These are phyloP conservation scores for Anthopleura sola DNA, from an alignment of 64 coral and sea anemone species.

Conservation along the genomic window DNA sequence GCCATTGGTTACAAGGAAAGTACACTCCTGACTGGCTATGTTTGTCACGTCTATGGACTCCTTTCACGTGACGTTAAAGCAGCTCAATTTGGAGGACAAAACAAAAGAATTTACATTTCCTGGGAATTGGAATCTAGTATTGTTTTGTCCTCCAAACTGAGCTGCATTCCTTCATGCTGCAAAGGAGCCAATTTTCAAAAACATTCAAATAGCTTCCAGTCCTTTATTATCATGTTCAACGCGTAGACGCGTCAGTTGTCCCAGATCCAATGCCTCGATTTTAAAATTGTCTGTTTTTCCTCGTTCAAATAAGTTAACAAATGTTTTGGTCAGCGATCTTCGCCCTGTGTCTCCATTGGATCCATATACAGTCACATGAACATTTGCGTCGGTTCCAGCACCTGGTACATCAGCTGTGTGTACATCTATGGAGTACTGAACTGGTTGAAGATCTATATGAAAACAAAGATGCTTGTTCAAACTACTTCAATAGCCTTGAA, in stretches of 20 bases:
- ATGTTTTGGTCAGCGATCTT: conserved; percentile 80
- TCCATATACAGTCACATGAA: conserved; percentile 82
- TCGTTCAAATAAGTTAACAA: conserved; percentile 89
- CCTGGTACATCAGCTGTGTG: conserved; percentile 77
- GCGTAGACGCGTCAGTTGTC: conserved; percentile 72
- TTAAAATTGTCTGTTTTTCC: conserved; percentile 82
- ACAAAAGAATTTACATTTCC: no score
- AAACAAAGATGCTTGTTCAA: no score
- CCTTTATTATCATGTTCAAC: conserved; percentile 99
- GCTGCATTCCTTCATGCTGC: no score
- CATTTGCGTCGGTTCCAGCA: conserved; percentile 97
- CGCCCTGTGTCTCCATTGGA: conserved; percentile 92
- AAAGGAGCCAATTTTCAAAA: no score
- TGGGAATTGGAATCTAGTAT: no score
- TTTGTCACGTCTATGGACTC: conserved; percentile 89
- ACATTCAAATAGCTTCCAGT: conserved; percentile 88
- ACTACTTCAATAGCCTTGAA: no score
- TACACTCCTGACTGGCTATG: conserved; percentile 64
- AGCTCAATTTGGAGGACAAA: no score
- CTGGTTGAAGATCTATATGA: conserved; percentile 75
- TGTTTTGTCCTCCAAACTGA: no score
- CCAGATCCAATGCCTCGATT: conserved; percentile 90
- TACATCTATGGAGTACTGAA: conserved; percentile 92
- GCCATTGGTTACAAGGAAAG: conserved; percentile 93
- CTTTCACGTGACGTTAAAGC: no score